A percentile compares a stretch with the other conserved stretches of the same genome.
These are phyloP conservation scores for Poeciliopsis infans DNA, from an alignment of 2,797 vertebrate species.

Conservation along the genomic window DNA sequence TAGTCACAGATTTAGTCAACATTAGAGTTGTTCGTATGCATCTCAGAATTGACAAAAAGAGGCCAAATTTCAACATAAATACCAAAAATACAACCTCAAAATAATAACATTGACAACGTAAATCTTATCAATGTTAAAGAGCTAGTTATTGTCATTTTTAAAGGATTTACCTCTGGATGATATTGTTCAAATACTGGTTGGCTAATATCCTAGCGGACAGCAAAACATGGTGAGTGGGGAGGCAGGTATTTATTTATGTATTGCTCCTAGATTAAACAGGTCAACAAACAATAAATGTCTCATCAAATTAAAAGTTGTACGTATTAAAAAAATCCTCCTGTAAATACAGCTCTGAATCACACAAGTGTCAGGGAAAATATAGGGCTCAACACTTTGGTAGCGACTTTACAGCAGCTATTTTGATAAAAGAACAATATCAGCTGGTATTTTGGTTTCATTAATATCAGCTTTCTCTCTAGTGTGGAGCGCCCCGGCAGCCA, in stretches of 20 bases:
- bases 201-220: neutral
- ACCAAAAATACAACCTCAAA: neutral
- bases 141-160: neutral
- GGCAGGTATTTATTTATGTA: neutral
- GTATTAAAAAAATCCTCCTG: neutral
- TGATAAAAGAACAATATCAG: constrained; percentile 14
- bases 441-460: constrained; percentile 13
- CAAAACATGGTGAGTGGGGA: neutral
- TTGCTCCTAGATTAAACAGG: neutral
- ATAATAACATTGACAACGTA: neutral
- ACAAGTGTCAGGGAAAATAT: neutral
- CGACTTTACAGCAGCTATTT: neutral
- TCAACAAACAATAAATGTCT: neutral
- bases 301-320: neutral
- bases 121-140: neutral
- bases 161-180: neutral
- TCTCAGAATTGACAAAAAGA: neutral
- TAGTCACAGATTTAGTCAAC: neutral
- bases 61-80: neutral
- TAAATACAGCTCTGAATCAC: neutral
- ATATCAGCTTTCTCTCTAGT: constrained; percentile 2
- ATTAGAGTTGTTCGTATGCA: neutral
- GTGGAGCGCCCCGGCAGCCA: neutral
- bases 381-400: neutral
- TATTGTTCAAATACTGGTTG: neutral